Conservation (phyloP, 2,113 vertebrate species). For the Eulemur rufifrons region DNA sequence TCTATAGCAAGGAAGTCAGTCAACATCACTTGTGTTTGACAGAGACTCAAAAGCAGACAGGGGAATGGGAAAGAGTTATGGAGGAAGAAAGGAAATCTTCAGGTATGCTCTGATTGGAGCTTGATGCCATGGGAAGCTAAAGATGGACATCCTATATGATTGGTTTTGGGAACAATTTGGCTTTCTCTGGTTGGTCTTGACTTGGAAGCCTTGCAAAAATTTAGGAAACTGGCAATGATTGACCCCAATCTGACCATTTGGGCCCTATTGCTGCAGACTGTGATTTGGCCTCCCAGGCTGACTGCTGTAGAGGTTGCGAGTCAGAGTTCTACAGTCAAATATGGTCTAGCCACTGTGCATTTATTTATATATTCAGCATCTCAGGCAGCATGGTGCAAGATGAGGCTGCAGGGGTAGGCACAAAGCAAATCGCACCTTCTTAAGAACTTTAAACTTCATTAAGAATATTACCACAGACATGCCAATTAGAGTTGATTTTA, state of each 20-base stretch:
- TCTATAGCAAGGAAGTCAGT: neutral
- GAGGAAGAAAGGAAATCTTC: neutral
- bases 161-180: neutral
- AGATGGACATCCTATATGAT: neutral
- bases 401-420: neutral
- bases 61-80: neutral
- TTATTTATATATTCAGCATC: neutral
- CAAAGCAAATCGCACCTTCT: neutral
- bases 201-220: neutral
- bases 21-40: neutral
- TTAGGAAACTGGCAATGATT: neutral
- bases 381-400: neutral
- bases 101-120: neutral
- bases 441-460: neutral
- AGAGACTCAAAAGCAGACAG: neutral
- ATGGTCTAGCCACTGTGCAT: neutral
- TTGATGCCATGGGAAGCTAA: neutral
- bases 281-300: neutral
- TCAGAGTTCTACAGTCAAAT: neutral
- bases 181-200: neutral
- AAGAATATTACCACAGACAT: neutral
- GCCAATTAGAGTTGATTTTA: neutral
- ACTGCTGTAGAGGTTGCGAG: neutral
- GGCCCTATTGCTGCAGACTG: neutral
- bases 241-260: neutral